Evolutionary conservation across 2,888 invertebrate species (phyloP).

Genomic region (Cyaniris semiargus): DNA sequence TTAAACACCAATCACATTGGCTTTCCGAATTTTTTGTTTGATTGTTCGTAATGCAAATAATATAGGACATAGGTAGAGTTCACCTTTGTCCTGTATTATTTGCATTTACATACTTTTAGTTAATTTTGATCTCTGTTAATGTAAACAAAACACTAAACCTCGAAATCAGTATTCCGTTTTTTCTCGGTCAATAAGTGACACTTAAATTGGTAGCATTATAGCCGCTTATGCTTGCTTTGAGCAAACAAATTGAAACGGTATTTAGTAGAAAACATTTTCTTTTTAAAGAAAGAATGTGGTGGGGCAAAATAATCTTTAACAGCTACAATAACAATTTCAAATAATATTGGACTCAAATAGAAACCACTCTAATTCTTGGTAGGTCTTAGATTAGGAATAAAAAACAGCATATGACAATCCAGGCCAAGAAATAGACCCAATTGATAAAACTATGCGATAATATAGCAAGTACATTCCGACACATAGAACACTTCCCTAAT

Average conservation of each 20-base stretch:
- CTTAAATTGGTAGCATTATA: too few species aligned
- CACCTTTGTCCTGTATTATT: neutral
- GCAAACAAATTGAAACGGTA: too few species aligned
- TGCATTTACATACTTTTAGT: neutral
- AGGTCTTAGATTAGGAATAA: neutral
- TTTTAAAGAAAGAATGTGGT: too few species aligned
- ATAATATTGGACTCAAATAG: neutral
- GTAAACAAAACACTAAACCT: neutral
- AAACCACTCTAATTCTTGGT: neutral
- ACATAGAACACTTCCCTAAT: neutral
- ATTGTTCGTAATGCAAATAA: neutral
- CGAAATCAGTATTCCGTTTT: too few species aligned
- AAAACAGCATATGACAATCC: too few species aligned
- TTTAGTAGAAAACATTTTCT: too few species aligned
- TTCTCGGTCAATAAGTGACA: too few species aligned
- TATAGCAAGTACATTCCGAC: neutral
- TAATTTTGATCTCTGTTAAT: neutral
- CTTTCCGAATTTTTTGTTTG: neutral
- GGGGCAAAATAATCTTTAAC: too few species aligned
- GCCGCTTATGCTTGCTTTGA: too few species aligned
- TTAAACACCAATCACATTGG: neutral
- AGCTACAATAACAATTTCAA: too few species aligned
- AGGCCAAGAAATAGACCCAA: neutral
- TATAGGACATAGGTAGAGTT: neutral
- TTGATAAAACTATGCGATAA: neutral